Percentiles rank a stretch among this genome's conserved stretches.
These are phyloP conservation scores for Dinoponera quadriceps DNA, from an alignment of 1,140 invertebrate genomes.

Conservation along the genomic window DNA sequence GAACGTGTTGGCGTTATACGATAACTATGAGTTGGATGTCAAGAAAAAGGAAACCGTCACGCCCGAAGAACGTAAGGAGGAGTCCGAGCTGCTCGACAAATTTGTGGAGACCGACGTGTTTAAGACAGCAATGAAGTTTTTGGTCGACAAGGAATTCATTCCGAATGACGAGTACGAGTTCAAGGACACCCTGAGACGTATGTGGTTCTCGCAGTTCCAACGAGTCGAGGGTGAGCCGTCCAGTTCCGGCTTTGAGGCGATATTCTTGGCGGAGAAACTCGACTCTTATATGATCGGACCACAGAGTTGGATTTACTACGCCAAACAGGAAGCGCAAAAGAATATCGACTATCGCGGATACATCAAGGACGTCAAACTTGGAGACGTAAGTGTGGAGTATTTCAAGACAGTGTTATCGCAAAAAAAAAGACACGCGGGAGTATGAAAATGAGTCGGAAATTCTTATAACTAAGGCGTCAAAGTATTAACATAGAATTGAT, in stretches of 20 bases:
- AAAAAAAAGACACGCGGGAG: neutral
- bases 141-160: conserved; percentile 85
- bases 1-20: conserved; percentile 81
- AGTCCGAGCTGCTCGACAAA: conserved; percentile 86
- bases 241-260: conserved; percentile 88
- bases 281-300: conserved; percentile 87
- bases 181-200: conserved; percentile 84
- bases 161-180: conserved; percentile 84
- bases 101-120: conserved; percentile 88
- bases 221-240: conserved; percentile 84
- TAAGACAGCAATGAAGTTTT: conserved; percentile 86
- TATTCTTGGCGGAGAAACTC: conserved; percentile 88
- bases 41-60: conserved; percentile 87
- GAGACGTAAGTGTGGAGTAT: conserved; percentile 80
- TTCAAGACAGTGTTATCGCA: neutral
- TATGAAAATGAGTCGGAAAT: neutral
- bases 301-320: conserved; percentile 88
- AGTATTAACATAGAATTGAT: too few species aligned
- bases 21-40: conserved; percentile 85
- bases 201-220: conserved; percentile 87
- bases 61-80: conserved; percentile 86
- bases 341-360: conserved; percentile 87
- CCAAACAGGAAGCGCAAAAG: conserved; percentile 85
- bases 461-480: too few species aligned
- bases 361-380: conserved; percentile 84